A percentile compares a stretch with the other conserved stretches of the same genome.
Evolutionary conservation across 2,888 invertebrate species (phyloP).

Genomic region (Stictocephala bisonia): DNA sequence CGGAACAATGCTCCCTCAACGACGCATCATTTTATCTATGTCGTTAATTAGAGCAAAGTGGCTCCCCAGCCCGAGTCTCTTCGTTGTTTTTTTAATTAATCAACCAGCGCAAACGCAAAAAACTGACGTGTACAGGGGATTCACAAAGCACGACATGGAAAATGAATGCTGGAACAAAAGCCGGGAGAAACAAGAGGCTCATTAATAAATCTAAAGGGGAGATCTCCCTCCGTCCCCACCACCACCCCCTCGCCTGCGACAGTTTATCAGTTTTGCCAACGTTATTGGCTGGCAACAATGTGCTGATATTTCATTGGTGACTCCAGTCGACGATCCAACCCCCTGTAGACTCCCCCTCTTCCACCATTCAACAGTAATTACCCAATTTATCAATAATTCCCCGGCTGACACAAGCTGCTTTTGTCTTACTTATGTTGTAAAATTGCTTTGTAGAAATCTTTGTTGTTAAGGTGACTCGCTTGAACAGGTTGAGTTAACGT

Average conservation of each 20-base stretch:
- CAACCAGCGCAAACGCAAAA: slow-evolving; percentile 49
- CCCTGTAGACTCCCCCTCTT: not conserved
- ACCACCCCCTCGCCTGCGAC: not conserved
- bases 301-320: slow-evolving; percentile 21
- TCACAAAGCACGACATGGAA: slow-evolving; percentile 47
- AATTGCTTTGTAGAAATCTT: too few relatives aligned
- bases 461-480: too few relatives aligned
- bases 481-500: too few relatives aligned
- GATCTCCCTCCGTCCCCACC: not conserved
- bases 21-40: slow-evolving; percentile 47
- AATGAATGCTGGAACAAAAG: slow-evolving; percentile 47
- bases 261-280: slow-evolving; percentile 37
- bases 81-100: slow-evolving; percentile 50
- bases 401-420: too few relatives aligned
- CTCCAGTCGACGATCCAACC: slow-evolving; percentile 8
- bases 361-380: too few relatives aligned
- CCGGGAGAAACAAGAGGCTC: slow-evolving; percentile 45
- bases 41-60: slow-evolving; percentile 50
- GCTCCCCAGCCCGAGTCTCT: slow-evolving; percentile 41
- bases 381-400: too few relatives aligned
- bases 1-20: not conserved
- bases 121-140: slow-evolving; percentile 35
- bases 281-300: slow-evolving; percentile 41
- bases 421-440: too few relatives aligned
- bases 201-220: slow-evolving; percentile 51